phyloP scores from a whole-genome alignment of 2,797 vertebrate species.

The Scolopax rusticola region DNA sequence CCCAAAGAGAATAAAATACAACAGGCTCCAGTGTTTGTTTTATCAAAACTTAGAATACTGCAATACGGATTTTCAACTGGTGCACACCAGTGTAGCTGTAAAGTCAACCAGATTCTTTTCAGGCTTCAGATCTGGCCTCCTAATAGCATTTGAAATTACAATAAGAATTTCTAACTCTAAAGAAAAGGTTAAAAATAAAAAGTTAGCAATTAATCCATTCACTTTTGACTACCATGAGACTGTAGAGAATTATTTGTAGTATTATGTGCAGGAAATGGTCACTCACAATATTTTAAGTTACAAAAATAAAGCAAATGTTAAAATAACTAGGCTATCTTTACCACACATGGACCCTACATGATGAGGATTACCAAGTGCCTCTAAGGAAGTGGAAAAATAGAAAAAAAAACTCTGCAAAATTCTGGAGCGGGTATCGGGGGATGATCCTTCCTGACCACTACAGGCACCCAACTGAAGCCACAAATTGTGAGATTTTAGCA shows the following conservation, averaged over 20 bases:
- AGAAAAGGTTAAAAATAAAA: neutral
- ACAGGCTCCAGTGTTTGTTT: neutral
- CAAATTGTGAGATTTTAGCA: neutral
- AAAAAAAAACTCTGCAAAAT: neutral
- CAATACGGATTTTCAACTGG: neutral
- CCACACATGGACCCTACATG: accelerated
- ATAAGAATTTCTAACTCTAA: neutral
- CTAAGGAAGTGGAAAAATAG: neutral
- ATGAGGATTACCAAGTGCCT: neutral
- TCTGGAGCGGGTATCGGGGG: accelerated
- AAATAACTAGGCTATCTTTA: neutral
- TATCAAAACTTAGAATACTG: neutral
- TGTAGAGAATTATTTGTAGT: neutral
- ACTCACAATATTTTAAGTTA: neutral
- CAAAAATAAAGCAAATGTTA: neutral
- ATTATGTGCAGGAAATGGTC: neutral
- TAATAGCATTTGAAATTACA: neutral
- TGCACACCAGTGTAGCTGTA: neutral
- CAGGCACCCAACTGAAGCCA: neutral
- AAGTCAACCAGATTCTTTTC: neutral
- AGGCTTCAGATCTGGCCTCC: neutral
- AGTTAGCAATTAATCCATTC: neutral
- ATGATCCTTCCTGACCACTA: neutral
- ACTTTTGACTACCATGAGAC: neutral
- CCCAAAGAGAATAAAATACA: slow-evolving; percentile 21